Base-by-base conservation (phyloP, 2,797 vertebrate genomes). In the Scolopax rusticola region DNA sequence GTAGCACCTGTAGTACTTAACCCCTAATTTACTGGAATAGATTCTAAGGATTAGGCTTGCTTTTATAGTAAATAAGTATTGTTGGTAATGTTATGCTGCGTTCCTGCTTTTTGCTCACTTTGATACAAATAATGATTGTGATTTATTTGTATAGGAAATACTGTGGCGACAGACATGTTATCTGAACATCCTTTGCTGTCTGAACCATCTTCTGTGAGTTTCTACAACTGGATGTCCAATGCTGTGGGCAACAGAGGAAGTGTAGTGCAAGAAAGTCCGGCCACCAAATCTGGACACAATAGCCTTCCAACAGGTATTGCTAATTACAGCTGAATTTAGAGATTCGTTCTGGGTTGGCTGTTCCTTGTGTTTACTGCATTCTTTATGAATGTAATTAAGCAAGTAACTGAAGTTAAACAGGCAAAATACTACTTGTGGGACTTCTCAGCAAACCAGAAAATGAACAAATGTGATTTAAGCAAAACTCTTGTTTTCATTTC, bases 161-260 rank as follows among this genome's bases (percentile, higher is more conserved):
- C 98, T 17, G 84, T 98, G 95, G 99, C 99, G 76, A 98, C 99
- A 27, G 99, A 99, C 78, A 98, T 99, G 98, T 95, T 99, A 86
- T 99, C 99, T 1, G 99, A 99, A 86, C 99, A 99, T 95, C 99
- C 99, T 48, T 98, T 99, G 93, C 97, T 99, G 50, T 98, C 99
- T 11, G 99, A 99, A 94, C 99, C 99, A 1, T 99, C 99, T 28
- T 98, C 99, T 6, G 99, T 99, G 98, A 99, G 99, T 95, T 99
- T 99, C 96, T 99, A 99, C 97, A 99, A 99, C 97, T 99, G 99
- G 99, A 99, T 99, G 99, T 99, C 99, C 84, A 99, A 99, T 59
- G 99, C 99, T 36, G 99, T 99, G 95, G 98, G 99, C 81, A 99
- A 99, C 97, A 98, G 99, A 94, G 98, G 98, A 6, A 98, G 98